Conservation (phyloP, 2,888 invertebrate species). For the Nudaria mundana region DNA sequence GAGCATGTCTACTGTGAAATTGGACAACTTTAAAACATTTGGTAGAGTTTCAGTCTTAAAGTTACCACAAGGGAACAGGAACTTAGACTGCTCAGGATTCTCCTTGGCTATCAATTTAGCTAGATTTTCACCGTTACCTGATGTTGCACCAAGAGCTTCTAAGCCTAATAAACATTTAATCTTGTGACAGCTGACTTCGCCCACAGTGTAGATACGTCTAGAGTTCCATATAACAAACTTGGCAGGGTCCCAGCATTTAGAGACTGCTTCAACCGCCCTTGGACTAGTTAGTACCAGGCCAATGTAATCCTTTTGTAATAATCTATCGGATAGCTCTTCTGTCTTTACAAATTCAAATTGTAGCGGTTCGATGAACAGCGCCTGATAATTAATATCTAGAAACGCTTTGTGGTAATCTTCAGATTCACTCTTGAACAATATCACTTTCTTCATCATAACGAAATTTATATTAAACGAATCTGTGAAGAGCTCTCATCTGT, state of each 20-base stretch:
- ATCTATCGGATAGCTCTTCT: slow-evolving; percentile 41
- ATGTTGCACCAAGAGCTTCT: slow-evolving; percentile 50
- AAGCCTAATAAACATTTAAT: slow-evolving; percentile 56
- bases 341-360: slow-evolving; percentile 53
- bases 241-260: slow-evolving; percentile 63
- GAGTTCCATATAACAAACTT: slow-evolving; percentile 59
- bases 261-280: slow-evolving; percentile 61
- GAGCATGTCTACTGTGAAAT: slow-evolving; percentile 50
- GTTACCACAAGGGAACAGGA: slow-evolving; percentile 70
- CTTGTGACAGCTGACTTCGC: slow-evolving; percentile 52
- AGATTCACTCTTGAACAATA: slow-evolving; percentile 64
- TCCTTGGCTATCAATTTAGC: slow-evolving; percentile 54
- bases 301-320: slow-evolving; percentile 43
- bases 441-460: slow-evolving; percentile 60
- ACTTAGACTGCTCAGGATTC: slow-evolving; percentile 44
- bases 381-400: slow-evolving; percentile 47
- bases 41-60: slow-evolving; percentile 61
- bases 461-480: background rate
- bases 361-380: slow-evolving; percentile 66
- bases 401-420: slow-evolving; percentile 65
- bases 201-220: slow-evolving; percentile 60
- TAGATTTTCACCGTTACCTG: slow-evolving; percentile 63
- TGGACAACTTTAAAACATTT: slow-evolving; percentile 38
- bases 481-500: slow-evolving; percentile 7
- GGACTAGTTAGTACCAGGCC: slow-evolving; percentile 66